Evolutionary conservation across 2,888 invertebrate genomes (phyloP).

Genomic region (Dinocampus coccinellae): DNA sequence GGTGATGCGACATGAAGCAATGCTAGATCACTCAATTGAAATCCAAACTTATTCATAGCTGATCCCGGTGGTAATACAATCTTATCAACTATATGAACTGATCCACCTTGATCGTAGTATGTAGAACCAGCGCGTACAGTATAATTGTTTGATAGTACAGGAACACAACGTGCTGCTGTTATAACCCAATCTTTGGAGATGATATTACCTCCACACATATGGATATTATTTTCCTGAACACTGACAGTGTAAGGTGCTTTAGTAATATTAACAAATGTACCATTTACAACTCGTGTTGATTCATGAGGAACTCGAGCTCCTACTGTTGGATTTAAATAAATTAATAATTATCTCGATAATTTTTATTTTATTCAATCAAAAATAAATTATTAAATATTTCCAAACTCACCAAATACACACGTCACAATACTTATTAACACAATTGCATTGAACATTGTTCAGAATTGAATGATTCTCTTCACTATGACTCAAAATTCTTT

Average conservation of each 20-base stretch:
- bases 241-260: conserved; percentile 36
- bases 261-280: background rate
- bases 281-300: background rate
- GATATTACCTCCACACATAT: conserved; percentile 73
- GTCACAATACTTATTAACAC: background rate
- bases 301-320: background rate
- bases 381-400: no score
- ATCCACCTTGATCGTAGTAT: conserved; percentile 9
- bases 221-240: conserved; percentile 59
- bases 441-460: background rate
- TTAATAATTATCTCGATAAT: background rate
- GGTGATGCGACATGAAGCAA: background rate
- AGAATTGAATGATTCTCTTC: background rate
- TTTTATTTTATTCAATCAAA: no score
- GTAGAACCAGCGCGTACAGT: conserved; percentile 70
- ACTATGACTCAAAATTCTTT: no score
- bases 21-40: background rate
- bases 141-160: conserved; percentile 67
- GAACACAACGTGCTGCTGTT: conserved; percentile 74
- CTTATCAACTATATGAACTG: background rate
- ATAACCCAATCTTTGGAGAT: conserved; percentile 70
- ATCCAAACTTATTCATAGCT: background rate
- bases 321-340: background rate
- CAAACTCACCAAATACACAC: background rate
- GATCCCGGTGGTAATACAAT: background rate